Base-by-base conservation (phyloP, 2,888 invertebrate species). In the Ophion slaviceki region DNA sequence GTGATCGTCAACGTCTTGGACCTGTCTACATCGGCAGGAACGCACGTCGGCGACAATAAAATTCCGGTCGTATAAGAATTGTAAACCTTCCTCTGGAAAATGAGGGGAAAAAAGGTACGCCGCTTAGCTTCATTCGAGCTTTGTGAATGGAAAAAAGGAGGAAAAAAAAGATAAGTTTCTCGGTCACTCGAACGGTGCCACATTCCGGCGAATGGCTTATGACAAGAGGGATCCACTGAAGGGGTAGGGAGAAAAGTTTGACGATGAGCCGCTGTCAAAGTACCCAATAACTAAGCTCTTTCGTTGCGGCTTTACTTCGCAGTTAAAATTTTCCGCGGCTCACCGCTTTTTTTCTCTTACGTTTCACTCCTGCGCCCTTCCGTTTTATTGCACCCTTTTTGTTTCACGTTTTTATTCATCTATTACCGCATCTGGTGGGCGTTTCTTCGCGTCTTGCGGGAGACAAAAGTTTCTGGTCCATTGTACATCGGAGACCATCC, bases 261-360 rank as follows among this genome's bases (percentile, higher is more conserved):
- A 59, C 74, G 72, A 80, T 80, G 67, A 80, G 57, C 72, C 57
- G 17, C 17, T 59, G 62, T 72, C 62, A 32, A 64, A 80, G 74
- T 74, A 59, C 32, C 74, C 74, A 80, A 80, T 80, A 59, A 80
- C 79, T 79, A 45, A 66, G 62, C 28, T 20, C 47, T 62, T 62
- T 68, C 40, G n/a, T 32, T 70, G 20, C 24, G 70, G 20, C 32
- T 47, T 79, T 79, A 62, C 61, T 70, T 70, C 36, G 75, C 28
- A 59, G 70, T 70, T 79, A 70, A 36, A 68, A 59, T 68, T n/a
- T 11, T 75, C 28, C 57, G 10, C 20, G 24, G 61, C 47, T 53
- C 14, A 14, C 47, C 3, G 14, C 2, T 17, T 45, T 62, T 72
- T 70, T 62, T 61, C 59, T 45, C 62, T 68, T 47, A 79, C 47